Conservation (phyloP, 2,888 invertebrate species). For the Diarsia mendica region DNA sequence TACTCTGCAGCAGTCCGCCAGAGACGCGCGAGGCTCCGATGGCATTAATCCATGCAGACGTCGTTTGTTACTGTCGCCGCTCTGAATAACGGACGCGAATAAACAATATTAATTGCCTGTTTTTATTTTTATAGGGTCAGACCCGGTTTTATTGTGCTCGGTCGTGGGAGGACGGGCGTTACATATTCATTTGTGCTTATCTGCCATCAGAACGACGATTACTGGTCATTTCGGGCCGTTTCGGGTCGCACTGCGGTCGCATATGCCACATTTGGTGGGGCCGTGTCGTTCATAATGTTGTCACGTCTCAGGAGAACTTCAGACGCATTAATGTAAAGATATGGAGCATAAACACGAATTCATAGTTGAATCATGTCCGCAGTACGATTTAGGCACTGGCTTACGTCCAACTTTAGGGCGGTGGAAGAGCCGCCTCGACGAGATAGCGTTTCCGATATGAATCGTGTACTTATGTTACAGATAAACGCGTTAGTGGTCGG, state of each 20-base stretch:
- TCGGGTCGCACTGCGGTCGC: slow-evolving; percentile 75
- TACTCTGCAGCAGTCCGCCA: slow-evolving; percentile 45
- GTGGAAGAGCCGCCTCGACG: slow-evolving; percentile 71
- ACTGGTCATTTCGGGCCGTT: slow-evolving; percentile 82
- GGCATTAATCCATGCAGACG: slow-evolving; percentile 81
- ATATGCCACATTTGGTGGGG: slow-evolving; percentile 80
- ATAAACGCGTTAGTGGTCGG: slow-evolving; percentile 76
- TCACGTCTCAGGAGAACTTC: slow-evolving; percentile 76
- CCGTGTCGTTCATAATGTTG: slow-evolving; percentile 71
- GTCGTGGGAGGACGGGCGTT: slow-evolving; percentile 86
- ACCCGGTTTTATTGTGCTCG: slow-evolving; percentile 81
- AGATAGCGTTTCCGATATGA: slow-evolving; percentile 80
- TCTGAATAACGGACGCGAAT: slow-evolving; percentile 87
- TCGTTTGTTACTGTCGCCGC: slow-evolving; percentile 84
- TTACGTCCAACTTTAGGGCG: slow-evolving; percentile 82
- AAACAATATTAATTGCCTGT: slow-evolving; percentile 88
- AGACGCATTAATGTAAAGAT: slow-evolving; percentile 75
- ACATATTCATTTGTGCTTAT: slow-evolving; percentile 89
- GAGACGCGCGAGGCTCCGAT: slow-evolving; percentile 63
- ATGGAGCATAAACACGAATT: slow-evolving; percentile 76
- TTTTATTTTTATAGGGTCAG: slow-evolving; percentile 87
- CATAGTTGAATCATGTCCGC: slow-evolving; percentile 81
- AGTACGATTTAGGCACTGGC: slow-evolving; percentile 84
- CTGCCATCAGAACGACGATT: slow-evolving; percentile 84
- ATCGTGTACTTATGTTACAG: slow-evolving; percentile 77